Evolutionary conservation across 2,113 vertebrate genomes (phyloP), one percentile per base, ranked within the genome.

Genomic region (Trichechus manatus): DNA sequence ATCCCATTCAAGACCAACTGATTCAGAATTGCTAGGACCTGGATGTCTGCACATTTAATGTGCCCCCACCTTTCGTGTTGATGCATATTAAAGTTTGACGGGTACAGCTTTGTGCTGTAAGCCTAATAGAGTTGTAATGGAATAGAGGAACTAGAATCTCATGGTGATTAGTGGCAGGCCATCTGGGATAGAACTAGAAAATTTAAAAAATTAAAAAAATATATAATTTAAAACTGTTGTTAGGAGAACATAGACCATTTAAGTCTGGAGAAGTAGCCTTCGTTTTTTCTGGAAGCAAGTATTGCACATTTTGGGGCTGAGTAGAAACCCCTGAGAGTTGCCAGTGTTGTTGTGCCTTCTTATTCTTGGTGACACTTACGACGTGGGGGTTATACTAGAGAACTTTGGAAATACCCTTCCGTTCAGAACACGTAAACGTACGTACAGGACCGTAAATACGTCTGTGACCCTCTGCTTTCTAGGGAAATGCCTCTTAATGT

Each of bases 291-390:
- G 29, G 39, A 85, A 80, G 36, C 23, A 87, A 72, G 19, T 85
- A 27, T 47, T 27, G 80, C 17, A 8, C 33, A 15, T 44, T 89
- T 90, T 78, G 19, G 47, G 50, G 68, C 17, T 50, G 39, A 63
- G 9, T n/a, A 36, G 64, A 23, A 70, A 82, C 6, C 3, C 2
- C 9, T 68, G 91, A 56, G 15, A 91, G 72, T 74, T 72, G 36
- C 44, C 29, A 20, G 13, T 91, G 42, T 11, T 93, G 3, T 14
- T 0, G 42, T 72, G 27, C 75, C 9, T 89, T 91, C 68, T 84
- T 23, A 56, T 75, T 94, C 47, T 91, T 83, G 31, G 27, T 83
- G 44, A 75, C 56, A n/a, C 83, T 53, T 91, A 96, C 15, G 31
- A 80, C 47, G 92, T 70, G 44, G 47, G 39, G 33, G 25, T 78